Conservation (phyloP, 2,113 vertebrate genomes). For the Craseonycteris thonglongyai region DNA sequence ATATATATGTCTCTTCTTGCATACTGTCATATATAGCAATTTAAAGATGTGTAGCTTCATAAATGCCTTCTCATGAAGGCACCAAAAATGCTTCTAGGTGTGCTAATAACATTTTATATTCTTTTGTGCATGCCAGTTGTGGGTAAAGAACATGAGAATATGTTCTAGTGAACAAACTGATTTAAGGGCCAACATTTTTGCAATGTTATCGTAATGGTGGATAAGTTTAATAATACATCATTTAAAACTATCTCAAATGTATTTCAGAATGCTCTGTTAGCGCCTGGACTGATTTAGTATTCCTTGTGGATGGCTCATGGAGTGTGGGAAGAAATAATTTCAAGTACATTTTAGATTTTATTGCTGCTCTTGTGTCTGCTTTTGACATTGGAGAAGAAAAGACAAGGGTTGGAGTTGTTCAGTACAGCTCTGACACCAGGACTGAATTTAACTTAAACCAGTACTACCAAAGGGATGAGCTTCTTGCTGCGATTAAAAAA, state of each 20-base stretch:
- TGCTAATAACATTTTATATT: background rate
- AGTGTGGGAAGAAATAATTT: constrained; percentile 91
- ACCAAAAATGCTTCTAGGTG: background rate
- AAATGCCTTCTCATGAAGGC: background rate
- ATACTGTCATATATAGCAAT: background rate
- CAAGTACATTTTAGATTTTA: constrained; percentile 87
- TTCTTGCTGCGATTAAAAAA: constrained; percentile 88
- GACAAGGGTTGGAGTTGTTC: constrained; percentile 92
- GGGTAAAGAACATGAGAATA: background rate
- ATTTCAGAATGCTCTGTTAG: constrained; percentile 89
- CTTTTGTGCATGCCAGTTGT: background rate
- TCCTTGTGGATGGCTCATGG: constrained; percentile 94
- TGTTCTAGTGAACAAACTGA: background rate
- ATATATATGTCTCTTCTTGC: background rate
- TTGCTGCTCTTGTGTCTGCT: constrained; percentile 86
- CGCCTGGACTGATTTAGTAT: constrained; percentile 88
- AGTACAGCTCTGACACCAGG: constrained; percentile 88
- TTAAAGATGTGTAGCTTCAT: background rate
- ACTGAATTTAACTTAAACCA: constrained; percentile 91
- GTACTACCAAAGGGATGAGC: constrained; percentile 82
- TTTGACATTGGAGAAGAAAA: constrained; percentile 92
- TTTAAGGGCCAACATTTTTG: background rate
- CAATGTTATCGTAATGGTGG: background rate
- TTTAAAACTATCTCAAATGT: constrained; percentile 13
- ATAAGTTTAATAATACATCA: background rate